phyloP scores from a whole-genome alignment of 2,113 vertebrate species.

The Copsychus sechellarum region DNA sequence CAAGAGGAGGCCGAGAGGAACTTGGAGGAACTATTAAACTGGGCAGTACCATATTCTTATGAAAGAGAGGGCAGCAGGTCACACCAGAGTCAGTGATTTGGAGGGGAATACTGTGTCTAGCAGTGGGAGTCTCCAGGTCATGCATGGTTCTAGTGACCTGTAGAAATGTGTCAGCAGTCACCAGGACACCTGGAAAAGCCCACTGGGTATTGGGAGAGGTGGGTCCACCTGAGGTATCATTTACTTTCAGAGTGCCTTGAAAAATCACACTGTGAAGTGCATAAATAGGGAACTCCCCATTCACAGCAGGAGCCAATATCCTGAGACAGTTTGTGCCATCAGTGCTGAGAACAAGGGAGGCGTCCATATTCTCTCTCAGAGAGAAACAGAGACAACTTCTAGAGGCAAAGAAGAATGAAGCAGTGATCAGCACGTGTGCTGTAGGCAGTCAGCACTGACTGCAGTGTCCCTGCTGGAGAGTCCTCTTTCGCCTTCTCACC shows the following conservation, averaged over 20 bases:
- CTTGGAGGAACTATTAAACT: neutral
- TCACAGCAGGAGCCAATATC: neutral
- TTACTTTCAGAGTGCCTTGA: neutral
- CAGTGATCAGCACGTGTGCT: neutral
- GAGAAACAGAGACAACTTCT: neutral
- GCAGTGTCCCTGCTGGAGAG: neutral
- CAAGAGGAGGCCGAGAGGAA: neutral
- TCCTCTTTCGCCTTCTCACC: neutral
- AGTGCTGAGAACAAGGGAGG: neutral
- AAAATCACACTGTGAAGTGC: neutral
- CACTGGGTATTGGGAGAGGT: accelerated
- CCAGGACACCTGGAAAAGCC: neutral
- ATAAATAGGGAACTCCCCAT: neutral
- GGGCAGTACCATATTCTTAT: neutral
- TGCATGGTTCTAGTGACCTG: neutral
- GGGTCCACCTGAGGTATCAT: neutral
- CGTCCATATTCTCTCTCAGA: neutral
- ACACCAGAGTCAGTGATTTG: neutral
- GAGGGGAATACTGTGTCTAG: neutral
- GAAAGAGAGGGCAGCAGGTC: neutral
- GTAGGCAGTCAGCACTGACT: neutral
- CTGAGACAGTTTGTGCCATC: neutral
- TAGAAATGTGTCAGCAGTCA: neutral
- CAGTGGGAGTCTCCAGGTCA: accelerated
- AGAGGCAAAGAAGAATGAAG: neutral